Base-by-base conservation (phyloP, 1,140 invertebrate genomes). In the Bombus consobrinus region DNA sequence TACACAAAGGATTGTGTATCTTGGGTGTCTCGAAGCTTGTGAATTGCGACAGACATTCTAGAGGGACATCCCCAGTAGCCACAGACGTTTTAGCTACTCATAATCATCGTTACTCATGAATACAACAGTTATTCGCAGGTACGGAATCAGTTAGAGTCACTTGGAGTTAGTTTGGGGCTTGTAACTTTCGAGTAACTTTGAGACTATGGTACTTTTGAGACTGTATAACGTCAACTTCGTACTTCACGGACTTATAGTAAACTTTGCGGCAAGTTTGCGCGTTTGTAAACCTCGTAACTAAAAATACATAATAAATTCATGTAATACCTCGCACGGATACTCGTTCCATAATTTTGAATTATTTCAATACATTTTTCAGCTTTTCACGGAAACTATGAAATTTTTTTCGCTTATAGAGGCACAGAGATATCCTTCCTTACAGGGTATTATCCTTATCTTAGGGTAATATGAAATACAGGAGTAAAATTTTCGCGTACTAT, bases 141-240 rank as follows among this genome's bases (percentile, higher is more conserved):
- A 66, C 37, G n/a, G 32, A 79, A 79, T 79, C 76, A 79, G 59
- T 43, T 78, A 78, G 62, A 78, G 59, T 64, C 32, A 43, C 76
- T 59, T 43, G 39, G n/a, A 57, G n/a, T 76, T 57, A 76, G 22
- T 76, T 37, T 57, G 25, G 43, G 34, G 47, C 34, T 18, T 41
- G 76, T 43, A 78, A 78, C 59, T 79, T 43, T 25, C 5, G 10
- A 76, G 59, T 64, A 79, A 79, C 76, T 79, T 43, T 25, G 39
- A 66, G 76, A 79, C 39, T 79, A 41, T 66, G 59, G 39, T 43
- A 79, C 59, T 59, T 64, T 79, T 79, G 76, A 66, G 76, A 79
- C 59, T 64, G 39, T 64, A 43, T 43, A 66, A 79, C 59, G 22
- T 64, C 39, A 79, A 66, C 59, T 79, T 79, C 22, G 25, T 66